A percentile compares a stretch with the other conserved stretches of the same genome.
phyloP scores from a whole-genome alignment of 2,797 vertebrate species.

The Tamandua tetradactyla region DNA sequence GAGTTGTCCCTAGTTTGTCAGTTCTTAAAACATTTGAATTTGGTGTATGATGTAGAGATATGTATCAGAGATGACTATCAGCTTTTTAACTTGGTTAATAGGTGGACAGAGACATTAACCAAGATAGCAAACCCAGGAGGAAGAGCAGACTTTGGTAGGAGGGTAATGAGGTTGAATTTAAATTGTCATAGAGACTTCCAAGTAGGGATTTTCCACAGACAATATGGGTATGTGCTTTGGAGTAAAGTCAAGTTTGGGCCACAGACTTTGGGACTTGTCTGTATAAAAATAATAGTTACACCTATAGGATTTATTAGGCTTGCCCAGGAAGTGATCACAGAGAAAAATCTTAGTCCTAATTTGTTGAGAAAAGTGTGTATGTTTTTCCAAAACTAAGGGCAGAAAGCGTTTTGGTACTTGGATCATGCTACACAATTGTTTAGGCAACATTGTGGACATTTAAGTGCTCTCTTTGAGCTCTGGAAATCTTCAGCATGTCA shows the following conservation, averaged over 20 bases:
- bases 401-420: background rate
- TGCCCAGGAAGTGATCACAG: background rate
- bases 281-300: background rate
- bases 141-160: background rate
- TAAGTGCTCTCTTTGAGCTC: background rate
- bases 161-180: slow-evolving; percentile 7
- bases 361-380: background rate
- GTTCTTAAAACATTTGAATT: slow-evolving; percentile 43
- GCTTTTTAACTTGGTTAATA: slow-evolving; percentile 25
- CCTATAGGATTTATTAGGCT: background rate
- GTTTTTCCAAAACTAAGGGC: background rate
- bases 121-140: background rate
- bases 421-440: background rate
- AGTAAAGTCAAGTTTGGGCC: background rate
- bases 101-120: background rate
- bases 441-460: background rate
- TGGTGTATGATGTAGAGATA: background rate
- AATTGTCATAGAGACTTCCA: background rate
- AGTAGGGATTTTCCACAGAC: background rate
- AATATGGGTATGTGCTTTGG: background rate
- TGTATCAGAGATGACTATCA: background rate
- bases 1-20: background rate
- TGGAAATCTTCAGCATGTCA: background rate
- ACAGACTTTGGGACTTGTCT: background rate
- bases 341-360: slow-evolving; percentile 5